Percentiles rank a stretch among this genome's conserved stretches.
phyloP scores from a whole-genome alignment of 2,888 invertebrate species.

The Chrysina gloriosa region DNA sequence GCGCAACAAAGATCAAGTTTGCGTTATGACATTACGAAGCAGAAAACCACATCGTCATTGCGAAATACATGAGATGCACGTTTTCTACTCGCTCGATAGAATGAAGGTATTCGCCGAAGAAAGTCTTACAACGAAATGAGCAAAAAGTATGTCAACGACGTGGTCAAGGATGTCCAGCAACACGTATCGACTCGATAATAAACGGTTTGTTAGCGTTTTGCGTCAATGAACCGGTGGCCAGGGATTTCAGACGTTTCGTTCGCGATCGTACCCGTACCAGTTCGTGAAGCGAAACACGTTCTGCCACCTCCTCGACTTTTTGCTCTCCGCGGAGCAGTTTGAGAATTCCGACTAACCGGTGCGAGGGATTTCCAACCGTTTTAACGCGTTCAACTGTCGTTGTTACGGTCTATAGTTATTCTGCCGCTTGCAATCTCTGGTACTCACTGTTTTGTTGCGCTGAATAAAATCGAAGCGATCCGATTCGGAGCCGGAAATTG shows the following conservation, averaged over 20 bases:
- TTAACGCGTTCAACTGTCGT: background rate
- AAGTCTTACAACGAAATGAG: background rate
- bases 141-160: constrained; percentile 19
- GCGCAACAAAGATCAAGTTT: too few species aligned
- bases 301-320: background rate
- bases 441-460: too few species aligned
- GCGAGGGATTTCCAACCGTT: background rate
- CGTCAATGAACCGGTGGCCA: constrained; percentile 20
- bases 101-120: background rate
- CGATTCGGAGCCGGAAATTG: too few species aligned
- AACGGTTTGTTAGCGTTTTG: background rate
- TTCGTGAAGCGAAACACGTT: background rate
- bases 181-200: background rate
- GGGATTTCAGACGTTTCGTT: constrained; percentile 6
- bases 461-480: too few species aligned
- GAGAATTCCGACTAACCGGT: constrained; percentile 1
- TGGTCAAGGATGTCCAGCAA: constrained; percentile 8
- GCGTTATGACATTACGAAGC: too few species aligned
- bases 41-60: too few species aligned
- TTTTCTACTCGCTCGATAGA: too few species aligned
- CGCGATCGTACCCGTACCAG: background rate
- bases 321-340: background rate
- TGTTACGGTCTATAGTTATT: too few species aligned
- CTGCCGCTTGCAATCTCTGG: too few species aligned
- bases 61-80: too few species aligned